Evolutionary conservation across 2,797 vertebrate genomes (phyloP).

Genomic region (Siniperca obscura): DNA sequence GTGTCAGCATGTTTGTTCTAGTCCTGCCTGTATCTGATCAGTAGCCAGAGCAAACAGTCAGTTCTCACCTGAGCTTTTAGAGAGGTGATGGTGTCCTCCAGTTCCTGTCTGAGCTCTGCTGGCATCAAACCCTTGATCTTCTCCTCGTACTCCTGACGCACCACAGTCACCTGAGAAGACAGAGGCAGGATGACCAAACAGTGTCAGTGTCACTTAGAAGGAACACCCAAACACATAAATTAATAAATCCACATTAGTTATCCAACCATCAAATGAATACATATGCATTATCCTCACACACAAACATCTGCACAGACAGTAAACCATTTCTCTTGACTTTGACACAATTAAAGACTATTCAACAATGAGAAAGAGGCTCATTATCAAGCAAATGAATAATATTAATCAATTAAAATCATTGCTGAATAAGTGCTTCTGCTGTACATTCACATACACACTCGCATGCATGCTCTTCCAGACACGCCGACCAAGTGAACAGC

Average conservation of each 20-base stretch:
- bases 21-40: slow-evolving; percentile 6
- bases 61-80: slow-evolving; percentile 93
- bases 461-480: slow-evolving; percentile 11
- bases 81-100: slow-evolving; percentile 95
- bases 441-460: slow-evolving; percentile 1
- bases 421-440: slow-evolving; percentile 40
- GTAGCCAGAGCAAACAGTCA: not conserved
- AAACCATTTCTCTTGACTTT: not conserved
- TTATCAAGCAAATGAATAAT: not conserved
- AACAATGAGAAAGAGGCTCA: not conserved
- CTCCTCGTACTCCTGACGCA: slow-evolving; percentile 90
- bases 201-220: not conserved
- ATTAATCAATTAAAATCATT: slow-evolving; percentile 11
- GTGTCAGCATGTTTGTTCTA: slow-evolving; percentile 15
- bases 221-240: not conserved
- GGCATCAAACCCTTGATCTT: slow-evolving; percentile 95
- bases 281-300: not conserved
- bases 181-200: slow-evolving; percentile 8
- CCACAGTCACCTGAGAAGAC: slow-evolving; percentile 86
- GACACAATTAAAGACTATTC: not conserved
- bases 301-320: not conserved
- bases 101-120: slow-evolving; percentile 88
- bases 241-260: not conserved
- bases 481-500: slow-evolving; percentile 35
- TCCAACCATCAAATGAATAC: not conserved